Evolutionary conservation across 1,140 invertebrate species (phyloP).

Genomic region (Pissodes strobi): DNA sequence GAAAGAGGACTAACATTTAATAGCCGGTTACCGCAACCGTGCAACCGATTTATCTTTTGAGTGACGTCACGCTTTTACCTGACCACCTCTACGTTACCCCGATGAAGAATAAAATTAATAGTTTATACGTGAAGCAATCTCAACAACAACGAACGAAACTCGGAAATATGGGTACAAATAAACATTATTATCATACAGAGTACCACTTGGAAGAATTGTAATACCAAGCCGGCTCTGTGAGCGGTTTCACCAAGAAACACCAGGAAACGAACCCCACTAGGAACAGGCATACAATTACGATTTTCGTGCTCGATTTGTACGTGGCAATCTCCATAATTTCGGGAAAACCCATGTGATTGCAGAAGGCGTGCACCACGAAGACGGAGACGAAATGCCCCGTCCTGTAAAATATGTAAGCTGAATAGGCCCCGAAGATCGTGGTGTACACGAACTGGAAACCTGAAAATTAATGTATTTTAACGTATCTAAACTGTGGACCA

Average conservation of each 20-base stretch:
- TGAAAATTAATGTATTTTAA: conserved; percentile 56
- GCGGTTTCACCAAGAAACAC: conserved; percentile 74
- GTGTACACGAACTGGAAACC: conserved; percentile 91
- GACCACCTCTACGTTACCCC: too few relatives aligned
- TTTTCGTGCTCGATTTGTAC: conserved; percentile 67
- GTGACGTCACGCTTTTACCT: too few relatives aligned
- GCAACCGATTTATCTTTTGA: too few relatives aligned
- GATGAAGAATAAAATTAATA: too few relatives aligned
- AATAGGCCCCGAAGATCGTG: conserved; percentile 91
- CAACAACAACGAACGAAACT: too few relatives aligned
- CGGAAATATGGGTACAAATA: too few relatives aligned
- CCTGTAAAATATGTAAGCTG: conserved; percentile 83
- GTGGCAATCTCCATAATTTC: conserved; percentile 78
- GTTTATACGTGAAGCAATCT: too few relatives aligned
- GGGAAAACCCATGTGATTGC: conserved; percentile 95
- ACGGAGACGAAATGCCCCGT: conserved; percentile 87
- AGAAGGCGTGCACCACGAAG: conserved; percentile 90
- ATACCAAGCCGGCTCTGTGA: conserved; percentile 80
- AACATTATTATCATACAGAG: too few relatives aligned
- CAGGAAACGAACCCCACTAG: conserved; percentile 77
- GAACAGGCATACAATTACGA: conserved; percentile 69
- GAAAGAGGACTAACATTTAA: too few relatives aligned
- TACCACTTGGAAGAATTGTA: conserved; percentile 61
- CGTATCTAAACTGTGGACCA: conserved; percentile 15
- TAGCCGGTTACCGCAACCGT: too few relatives aligned